phyloP scores from a whole-genome alignment of 2,797 vertebrate genomes.

The Bradypodion pumilum region DNA sequence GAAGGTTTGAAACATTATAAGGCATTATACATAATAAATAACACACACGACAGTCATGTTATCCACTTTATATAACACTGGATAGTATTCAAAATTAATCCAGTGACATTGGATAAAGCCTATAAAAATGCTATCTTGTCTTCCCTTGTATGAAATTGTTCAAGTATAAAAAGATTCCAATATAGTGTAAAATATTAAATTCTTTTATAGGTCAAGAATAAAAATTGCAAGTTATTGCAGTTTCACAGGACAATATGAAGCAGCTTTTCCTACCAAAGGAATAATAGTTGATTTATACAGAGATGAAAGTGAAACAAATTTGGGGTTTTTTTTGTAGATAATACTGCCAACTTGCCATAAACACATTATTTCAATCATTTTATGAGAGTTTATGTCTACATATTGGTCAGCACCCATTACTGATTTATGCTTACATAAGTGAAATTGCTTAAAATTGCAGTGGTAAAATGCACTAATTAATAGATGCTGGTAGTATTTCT shows the following conservation, averaged over 20 bases:
- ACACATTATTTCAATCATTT: background rate
- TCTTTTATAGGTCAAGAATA: slow-evolving; percentile 92
- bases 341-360: background rate
- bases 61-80: slow-evolving; percentile 89
- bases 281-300: slow-evolving; percentile 72
- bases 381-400: background rate
- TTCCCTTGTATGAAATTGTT: slow-evolving; percentile 99
- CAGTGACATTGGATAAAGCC: slow-evolving; percentile 94
- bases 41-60: slow-evolving; percentile 88
- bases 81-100: slow-evolving; percentile 86
- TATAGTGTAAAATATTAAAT: slow-evolving; percentile 99
- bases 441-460: no score
- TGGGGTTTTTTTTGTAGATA: slow-evolving; percentile 51
- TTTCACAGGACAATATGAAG: slow-evolving; percentile 92
- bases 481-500: no score
- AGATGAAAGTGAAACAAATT: slow-evolving; percentile 61
- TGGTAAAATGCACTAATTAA: no score
- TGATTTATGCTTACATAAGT: background rate
- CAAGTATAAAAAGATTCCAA: slow-evolving; percentile 99
- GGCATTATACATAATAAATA: slow-evolving; percentile 87
- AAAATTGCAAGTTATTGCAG: slow-evolving; percentile 92
- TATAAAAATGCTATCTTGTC: slow-evolving; percentile 93
- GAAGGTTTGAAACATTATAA: slow-evolving; percentile 89
- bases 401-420: background rate
- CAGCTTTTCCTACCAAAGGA: slow-evolving; percentile 85